Conservation (phyloP, 2,113 vertebrate genomes). For the Corythaeola cristata region DNA sequence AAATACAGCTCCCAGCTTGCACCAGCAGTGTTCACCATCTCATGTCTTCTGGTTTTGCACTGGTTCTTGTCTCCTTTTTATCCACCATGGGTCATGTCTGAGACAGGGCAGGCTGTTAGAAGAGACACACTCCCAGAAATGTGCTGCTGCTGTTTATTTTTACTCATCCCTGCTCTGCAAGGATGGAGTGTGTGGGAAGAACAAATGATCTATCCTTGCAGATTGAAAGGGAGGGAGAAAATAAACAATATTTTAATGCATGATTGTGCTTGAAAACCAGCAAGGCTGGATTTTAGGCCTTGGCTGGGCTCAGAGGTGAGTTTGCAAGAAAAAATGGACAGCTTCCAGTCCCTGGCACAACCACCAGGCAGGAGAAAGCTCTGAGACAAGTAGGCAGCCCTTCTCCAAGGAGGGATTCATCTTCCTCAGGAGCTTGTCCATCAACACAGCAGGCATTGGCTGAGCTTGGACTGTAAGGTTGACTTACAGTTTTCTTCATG, state of each 20-base stretch:
- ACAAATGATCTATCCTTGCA: not conserved
- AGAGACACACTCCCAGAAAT: not conserved
- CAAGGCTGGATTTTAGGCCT: not conserved
- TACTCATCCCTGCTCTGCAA: not conserved
- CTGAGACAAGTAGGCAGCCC: not conserved
- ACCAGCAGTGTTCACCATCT: fast-evolving
- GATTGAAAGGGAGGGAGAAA: not conserved
- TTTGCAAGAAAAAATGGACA: not conserved
- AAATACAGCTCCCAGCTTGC: not conserved
- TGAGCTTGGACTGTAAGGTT: not conserved
- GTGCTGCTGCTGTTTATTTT: not conserved
- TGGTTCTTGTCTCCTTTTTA: not conserved
- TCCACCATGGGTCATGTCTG: not conserved
- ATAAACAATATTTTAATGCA: not conserved
- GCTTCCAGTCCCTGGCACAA: not conserved
- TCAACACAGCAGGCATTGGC: not conserved
- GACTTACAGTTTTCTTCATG: not conserved
- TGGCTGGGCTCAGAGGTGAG: not conserved
- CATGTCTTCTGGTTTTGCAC: fast-evolving
- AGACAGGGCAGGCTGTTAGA: not conserved
- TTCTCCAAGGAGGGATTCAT: not conserved
- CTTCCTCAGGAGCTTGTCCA: not conserved
- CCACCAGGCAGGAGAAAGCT: not conserved
- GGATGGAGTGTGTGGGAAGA: not conserved
- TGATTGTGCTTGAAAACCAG: not conserved